Evolutionary conservation across 2,888 invertebrate species (phyloP).

Genomic region (Danaus chrysippus): DNA sequence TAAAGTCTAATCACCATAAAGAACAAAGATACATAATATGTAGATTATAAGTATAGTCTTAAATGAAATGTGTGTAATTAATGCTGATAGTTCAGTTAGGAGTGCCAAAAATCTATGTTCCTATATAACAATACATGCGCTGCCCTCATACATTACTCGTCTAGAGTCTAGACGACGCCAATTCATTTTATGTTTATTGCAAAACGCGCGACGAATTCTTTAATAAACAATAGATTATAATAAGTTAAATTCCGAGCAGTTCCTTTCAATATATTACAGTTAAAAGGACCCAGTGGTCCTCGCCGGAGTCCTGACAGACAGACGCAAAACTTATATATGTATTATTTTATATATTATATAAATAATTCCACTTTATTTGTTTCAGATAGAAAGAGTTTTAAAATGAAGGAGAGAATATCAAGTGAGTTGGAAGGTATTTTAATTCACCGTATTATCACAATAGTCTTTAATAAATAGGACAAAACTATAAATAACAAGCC

Average conservation of each 20-base stretch:
- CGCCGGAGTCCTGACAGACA: too few relatives aligned
- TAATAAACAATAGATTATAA: conserved; percentile 12
- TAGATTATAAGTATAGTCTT: too few relatives aligned
- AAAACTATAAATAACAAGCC: not conserved
- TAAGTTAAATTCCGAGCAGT: not conserved
- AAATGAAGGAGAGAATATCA: conserved; percentile 62
- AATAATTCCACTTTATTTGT: conserved; percentile 29
- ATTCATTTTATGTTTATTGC: conserved; percentile 27
- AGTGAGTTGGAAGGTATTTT: conserved; percentile 25
- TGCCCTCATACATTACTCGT: conserved; percentile 27
- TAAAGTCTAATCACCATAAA: too few relatives aligned
- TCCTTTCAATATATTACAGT: too few relatives aligned
- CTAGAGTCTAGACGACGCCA: conserved; percentile 33
- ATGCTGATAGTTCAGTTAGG: conserved; percentile 11
- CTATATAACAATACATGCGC: conserved; percentile 36
- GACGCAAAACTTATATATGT: too few relatives aligned
- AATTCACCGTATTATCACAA: conserved; percentile 8
- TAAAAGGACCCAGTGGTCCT: too few relatives aligned
- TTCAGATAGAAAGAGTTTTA: conserved; percentile 56
- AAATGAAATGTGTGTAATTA: too few relatives aligned
- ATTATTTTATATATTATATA: too few relatives aligned
- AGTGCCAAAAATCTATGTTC: conserved; percentile 43
- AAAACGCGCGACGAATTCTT: conserved; percentile 26
- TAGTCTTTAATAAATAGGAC: conserved; percentile 1
- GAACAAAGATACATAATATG: too few relatives aligned